Percentiles rank a stretch among this genome's conserved stretches.
Conservation (phyloP, 2,113 vertebrate genomes). For the Neofelis nebulosa region DNA sequence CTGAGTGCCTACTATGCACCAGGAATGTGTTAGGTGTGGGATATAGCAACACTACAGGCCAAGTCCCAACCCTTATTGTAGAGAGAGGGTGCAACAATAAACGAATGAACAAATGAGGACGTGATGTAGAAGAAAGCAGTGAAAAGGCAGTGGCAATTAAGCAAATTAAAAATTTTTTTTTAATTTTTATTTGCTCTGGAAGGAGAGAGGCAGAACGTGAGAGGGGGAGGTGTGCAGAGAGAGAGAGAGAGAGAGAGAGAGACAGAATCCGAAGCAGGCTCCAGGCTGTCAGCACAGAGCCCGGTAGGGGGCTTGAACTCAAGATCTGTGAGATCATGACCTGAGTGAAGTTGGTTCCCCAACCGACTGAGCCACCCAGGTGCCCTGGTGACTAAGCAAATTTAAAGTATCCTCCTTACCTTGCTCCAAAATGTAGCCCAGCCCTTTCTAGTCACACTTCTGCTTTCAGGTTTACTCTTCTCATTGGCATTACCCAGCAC, state of each 20-base stretch:
- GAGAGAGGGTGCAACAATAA: neutral
- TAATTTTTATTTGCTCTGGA: too few relatives aligned
- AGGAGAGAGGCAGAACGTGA: too few relatives aligned
- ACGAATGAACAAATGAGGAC: neutral
- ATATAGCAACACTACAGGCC: neutral
- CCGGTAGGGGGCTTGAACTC: too few relatives aligned
- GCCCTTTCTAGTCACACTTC: neutral
- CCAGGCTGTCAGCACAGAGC: too few relatives aligned
- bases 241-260: too few relatives aligned
- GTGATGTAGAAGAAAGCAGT: neutral
- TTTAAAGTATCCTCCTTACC: neutral
- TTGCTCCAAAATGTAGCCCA: neutral
- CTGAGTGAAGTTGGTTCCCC: too few relatives aligned
- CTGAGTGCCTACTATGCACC: neutral
- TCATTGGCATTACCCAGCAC: neutral
- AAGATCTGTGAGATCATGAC: too few relatives aligned
- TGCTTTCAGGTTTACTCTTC: neutral
- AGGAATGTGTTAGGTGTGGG: neutral
- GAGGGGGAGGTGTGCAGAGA: too few relatives aligned
- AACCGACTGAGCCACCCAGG: too few relatives aligned
- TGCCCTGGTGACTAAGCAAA: neutral
- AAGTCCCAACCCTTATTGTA: neutral
- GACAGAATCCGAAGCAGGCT: too few relatives aligned
- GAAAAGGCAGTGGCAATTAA: conserved; percentile 1
- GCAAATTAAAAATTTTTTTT: neutral